Evolutionary conservation across 2,113 vertebrate genomes (phyloP).

Genomic region (Chamaetylas fuelleborni): DNA sequence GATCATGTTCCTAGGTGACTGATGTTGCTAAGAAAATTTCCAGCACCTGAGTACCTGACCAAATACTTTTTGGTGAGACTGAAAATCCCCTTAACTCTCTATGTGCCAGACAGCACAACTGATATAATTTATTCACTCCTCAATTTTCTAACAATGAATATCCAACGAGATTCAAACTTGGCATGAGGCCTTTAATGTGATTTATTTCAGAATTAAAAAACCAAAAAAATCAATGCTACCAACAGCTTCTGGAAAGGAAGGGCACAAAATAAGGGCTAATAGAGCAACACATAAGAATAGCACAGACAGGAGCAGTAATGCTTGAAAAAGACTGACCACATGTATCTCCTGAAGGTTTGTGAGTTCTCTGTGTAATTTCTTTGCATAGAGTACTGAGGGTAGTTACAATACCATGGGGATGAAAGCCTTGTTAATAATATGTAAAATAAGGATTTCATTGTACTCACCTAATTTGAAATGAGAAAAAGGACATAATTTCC

Average conservation of each 20-base stretch:
- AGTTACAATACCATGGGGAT: slow-evolving; percentile 71
- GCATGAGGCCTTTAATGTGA: neutral
- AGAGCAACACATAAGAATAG: neutral
- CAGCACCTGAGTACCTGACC: slow-evolving; percentile 80
- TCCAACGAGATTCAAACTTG: neutral
- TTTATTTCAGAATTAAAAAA: neutral
- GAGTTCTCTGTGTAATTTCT: slow-evolving; percentile 3
- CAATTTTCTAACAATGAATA: neutral
- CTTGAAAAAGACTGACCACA: neutral
- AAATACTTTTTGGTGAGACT: slow-evolving; percentile 61
- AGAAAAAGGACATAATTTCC: slow-evolving; percentile 59
- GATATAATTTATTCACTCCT: neutral
- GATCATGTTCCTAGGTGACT: slow-evolving; percentile 81
- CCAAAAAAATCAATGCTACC: neutral
- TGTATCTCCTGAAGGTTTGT: neutral
- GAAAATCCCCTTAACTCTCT: slow-evolving; percentile 65
- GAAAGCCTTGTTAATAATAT: slow-evolving; percentile 72
- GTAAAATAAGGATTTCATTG: slow-evolving; percentile 73
- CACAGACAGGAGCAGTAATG: neutral
- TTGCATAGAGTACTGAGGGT: slow-evolving; percentile 49
- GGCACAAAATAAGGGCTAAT: neutral
- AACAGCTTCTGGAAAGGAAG: neutral
- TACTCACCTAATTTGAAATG: slow-evolving; percentile 70
- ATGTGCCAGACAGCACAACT: neutral
- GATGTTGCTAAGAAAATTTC: slow-evolving; percentile 71